Evolutionary conservation across 2,888 invertebrate species (phyloP).

Genomic region (Parapristionchus giblindavisi): DNA sequence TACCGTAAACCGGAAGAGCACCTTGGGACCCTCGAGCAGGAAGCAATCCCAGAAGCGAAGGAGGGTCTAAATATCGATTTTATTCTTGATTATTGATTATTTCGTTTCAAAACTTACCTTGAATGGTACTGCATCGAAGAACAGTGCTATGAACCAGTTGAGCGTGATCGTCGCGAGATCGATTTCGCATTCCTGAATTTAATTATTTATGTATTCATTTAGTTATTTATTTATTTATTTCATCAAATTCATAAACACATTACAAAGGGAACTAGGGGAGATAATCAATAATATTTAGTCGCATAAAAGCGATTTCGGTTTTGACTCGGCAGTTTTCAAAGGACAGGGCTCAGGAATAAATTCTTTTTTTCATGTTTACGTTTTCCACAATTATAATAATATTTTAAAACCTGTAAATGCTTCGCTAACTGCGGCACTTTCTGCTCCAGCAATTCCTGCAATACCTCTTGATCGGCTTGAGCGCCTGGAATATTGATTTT

Average conservation of each 20-base stretch:
- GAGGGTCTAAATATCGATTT: constrained; percentile 70
- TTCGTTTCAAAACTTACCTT: constrained; percentile 66
- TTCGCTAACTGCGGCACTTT: constrained; percentile 72
- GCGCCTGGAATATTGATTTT: constrained; percentile 3
- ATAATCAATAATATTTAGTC: background rate
- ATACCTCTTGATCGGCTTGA: constrained; percentile 68
- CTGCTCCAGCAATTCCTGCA: constrained; percentile 72
- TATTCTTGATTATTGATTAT: background rate
- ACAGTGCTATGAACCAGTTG: constrained; percentile 75
- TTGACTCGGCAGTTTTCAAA: too few species aligned
- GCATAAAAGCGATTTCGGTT: too few species aligned
- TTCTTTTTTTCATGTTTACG: too few species aligned
- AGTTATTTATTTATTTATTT: too few species aligned
- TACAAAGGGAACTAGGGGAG: too few species aligned
- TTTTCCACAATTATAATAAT: too few species aligned
- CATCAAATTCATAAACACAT: too few species aligned
- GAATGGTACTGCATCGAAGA: constrained; percentile 74
- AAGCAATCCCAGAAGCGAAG: constrained; percentile 75
- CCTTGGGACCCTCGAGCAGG: constrained; percentile 74
- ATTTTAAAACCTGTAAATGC: constrained; percentile 72
- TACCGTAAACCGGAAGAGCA: constrained; percentile 38
- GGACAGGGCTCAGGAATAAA: too few species aligned
- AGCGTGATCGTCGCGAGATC: constrained; percentile 74
- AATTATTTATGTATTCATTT: too few species aligned
- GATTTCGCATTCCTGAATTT: constrained; percentile 71